Percentiles rank a stretch among this genome's conserved stretches.
Evolutionary conservation across 1,140 invertebrate species (phyloP).

Genomic region (Bombus terrestris): DNA sequence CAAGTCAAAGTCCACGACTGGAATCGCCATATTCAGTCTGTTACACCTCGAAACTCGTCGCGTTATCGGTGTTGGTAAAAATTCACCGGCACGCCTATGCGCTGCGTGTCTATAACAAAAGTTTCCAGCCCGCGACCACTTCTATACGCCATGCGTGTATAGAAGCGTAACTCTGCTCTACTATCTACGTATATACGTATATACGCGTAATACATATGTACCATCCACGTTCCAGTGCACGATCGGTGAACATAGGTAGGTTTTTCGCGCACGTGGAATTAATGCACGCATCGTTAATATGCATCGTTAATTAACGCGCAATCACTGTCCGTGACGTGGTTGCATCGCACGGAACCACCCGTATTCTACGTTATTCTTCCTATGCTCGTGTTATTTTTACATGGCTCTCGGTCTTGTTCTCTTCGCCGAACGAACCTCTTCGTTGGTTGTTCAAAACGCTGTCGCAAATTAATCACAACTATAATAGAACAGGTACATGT

Average conservation of each 20-base stretch:
- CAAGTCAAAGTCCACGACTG: slow-evolving; percentile 25
- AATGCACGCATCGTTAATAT: slow-evolving; percentile 20
- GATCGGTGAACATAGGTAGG: background rate
- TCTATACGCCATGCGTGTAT: background rate
- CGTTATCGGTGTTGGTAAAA: slow-evolving; percentile 42
- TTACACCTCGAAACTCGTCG: slow-evolving; percentile 34
- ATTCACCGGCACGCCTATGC: slow-evolving; percentile 34
- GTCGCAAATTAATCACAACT: background rate
- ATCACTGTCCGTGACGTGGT: slow-evolving; percentile 16
- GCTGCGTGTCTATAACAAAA: slow-evolving; percentile 13
- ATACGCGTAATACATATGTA: background rate
- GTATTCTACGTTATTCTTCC: slow-evolving; percentile 11
- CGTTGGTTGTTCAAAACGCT: background rate
- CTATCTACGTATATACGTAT: background rate
- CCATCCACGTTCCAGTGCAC: background rate
- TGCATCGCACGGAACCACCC: slow-evolving; percentile 8
- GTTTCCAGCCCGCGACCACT: background rate
- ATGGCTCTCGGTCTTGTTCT: background rate
- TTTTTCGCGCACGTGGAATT: slow-evolving; percentile 36
- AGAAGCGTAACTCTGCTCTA: background rate
- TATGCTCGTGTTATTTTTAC: background rate
- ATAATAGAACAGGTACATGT: background rate
- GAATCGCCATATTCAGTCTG: slow-evolving; percentile 57
- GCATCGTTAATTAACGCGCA: slow-evolving; percentile 51
- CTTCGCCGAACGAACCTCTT: background rate